Percentiles rank a stretch among this genome's conserved stretches.
Evolutionary conservation across 2,888 invertebrate species (phyloP).

Genomic region (Reticulitermes lucifugus): DNA sequence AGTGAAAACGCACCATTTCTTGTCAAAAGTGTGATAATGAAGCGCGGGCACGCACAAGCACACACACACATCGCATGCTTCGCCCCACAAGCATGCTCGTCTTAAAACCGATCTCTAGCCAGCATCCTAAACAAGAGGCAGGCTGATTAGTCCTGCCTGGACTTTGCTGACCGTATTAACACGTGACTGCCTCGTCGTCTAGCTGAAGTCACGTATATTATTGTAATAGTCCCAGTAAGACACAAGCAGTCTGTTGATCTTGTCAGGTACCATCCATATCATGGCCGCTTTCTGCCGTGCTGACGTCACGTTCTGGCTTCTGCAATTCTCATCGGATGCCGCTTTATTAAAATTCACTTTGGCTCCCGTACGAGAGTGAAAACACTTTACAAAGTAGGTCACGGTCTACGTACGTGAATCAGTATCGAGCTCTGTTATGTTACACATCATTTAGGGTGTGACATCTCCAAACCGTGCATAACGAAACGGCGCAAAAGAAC

Average conservation of each 20-base stretch:
- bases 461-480: neutral
- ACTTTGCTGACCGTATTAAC: too few relatives aligned
- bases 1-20: too few relatives aligned
- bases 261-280: neutral
- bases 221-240: too few relatives aligned
- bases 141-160: too few relatives aligned
- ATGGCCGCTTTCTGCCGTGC: neutral
- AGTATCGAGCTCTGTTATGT: neutral
- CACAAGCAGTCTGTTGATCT: neutral
- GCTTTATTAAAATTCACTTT: neutral
- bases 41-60: too few relatives aligned
- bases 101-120: too few relatives aligned
- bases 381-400: neutral
- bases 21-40: too few relatives aligned
- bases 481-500: neutral
- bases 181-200: too few relatives aligned
- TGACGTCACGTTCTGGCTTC: neutral
- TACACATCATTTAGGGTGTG: neutral
- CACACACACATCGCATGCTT: too few relatives aligned
- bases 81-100: too few relatives aligned
- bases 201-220: too few relatives aligned
- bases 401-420: neutral
- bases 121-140: too few relatives aligned
- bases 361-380: neutral
- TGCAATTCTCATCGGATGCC: neutral